A percentile compares a stretch with the other conserved stretches of the same genome.
Evolutionary conservation across 2,113 vertebrate genomes (phyloP).

Genomic region (Pseudopipra pipra): DNA sequence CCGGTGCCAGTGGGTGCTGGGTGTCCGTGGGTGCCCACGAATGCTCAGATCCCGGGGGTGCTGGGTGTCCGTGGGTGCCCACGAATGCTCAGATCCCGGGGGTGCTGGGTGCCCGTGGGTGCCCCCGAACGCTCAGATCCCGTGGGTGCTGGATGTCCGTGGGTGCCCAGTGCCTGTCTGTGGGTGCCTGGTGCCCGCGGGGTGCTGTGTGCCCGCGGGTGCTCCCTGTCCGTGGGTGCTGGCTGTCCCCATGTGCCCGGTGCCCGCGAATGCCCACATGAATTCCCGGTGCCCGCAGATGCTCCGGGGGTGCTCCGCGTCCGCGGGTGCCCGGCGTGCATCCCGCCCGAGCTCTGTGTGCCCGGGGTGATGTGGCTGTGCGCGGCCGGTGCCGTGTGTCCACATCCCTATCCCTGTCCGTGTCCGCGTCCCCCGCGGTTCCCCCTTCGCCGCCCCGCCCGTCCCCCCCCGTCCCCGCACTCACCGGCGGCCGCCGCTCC

Average conservation of each 20-base stretch:
- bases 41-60: background rate
- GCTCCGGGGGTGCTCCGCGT: background rate
- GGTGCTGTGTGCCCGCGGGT: background rate
- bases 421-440: too few species aligned
- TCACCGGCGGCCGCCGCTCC: background rate
- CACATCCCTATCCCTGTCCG: background rate
- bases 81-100: background rate
- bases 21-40: background rate
- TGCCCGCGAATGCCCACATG: too few species aligned
- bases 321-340: background rate
- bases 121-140: too few species aligned
- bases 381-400: background rate
- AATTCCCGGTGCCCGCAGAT: too few species aligned
- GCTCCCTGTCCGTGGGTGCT: background rate
- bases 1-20: background rate
- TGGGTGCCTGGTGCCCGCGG: too few species aligned
- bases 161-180: background rate
- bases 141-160: background rate
- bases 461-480: background rate
- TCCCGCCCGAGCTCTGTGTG: background rate
- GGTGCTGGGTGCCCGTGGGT: background rate
- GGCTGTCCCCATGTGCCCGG: too few species aligned
- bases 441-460: background rate
- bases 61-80: too few species aligned
- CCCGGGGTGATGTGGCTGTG: accelerated